Evolutionary conservation across 2,113 vertebrate species (phyloP).

Genomic region (Rhodinocichla rosea): DNA sequence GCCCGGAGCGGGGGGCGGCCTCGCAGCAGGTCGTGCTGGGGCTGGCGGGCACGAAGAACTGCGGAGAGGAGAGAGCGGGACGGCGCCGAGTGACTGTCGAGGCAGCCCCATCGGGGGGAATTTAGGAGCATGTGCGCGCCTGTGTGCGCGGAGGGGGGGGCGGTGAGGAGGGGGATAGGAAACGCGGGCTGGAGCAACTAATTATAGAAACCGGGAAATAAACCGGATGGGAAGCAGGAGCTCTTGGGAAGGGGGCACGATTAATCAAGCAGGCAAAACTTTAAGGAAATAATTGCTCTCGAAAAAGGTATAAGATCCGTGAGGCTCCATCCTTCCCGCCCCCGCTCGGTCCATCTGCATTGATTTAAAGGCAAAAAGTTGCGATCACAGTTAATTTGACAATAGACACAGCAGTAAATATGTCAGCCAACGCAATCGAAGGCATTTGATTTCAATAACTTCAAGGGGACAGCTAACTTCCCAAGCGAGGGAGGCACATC

Average conservation of each 20-base stretch:
- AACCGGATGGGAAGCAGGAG: background rate
- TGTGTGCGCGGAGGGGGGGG: background rate
- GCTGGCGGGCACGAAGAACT: slow-evolving; percentile 95
- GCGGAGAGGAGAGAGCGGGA: slow-evolving; percentile 63
- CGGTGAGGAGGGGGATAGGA: background rate
- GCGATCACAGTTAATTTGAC: slow-evolving; percentile 39
- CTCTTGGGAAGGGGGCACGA: background rate
- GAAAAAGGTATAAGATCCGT: background rate
- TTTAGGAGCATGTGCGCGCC: background rate
- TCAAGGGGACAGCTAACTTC: slow-evolving; percentile 20
- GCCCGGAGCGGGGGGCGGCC: slow-evolving; percentile 83
- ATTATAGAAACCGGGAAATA: background rate
- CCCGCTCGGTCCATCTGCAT: background rate
- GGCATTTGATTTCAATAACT: slow-evolving; percentile 30
- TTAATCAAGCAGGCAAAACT: background rate
- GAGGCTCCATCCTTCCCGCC: background rate
- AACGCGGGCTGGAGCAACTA: background rate
- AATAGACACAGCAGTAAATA: slow-evolving; percentile 30
- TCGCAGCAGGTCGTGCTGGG: slow-evolving; percentile 95
- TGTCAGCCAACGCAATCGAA: slow-evolving; percentile 35
- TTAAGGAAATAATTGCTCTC: background rate
- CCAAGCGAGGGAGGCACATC: background rate
- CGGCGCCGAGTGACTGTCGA: background rate
- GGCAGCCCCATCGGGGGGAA: slow-evolving; percentile 57
- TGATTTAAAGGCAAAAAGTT: slow-evolving; percentile 33